These are phyloP conservation scores for Lepidurus arcticus DNA, from an alignment of 1,140 invertebrate genomes.

Conservation along the genomic window DNA sequence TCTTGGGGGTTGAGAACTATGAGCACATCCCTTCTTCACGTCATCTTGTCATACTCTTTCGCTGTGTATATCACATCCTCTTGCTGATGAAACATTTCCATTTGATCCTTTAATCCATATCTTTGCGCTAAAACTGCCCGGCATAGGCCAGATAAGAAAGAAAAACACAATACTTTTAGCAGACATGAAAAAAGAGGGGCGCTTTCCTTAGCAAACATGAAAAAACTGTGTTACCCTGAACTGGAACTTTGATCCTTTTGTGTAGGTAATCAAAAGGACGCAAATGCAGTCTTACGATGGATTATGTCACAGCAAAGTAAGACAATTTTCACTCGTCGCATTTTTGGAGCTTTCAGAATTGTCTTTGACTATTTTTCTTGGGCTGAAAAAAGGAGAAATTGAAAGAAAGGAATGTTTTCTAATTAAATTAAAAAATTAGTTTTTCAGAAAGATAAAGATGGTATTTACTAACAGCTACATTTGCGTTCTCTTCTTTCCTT, in stretches of 20 bases:
- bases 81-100: neutral
- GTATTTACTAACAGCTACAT: slow-evolving; percentile 17
- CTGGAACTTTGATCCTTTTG: slow-evolving; percentile 11
- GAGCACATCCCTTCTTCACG: neutral
- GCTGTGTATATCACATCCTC: neutral
- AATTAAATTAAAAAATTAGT: slow-evolving; percentile 28
- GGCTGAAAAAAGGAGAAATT: neutral
- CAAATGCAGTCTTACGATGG: slow-evolving; percentile 33
- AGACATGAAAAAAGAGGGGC: slow-evolving; percentile 12
- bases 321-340: slow-evolving; percentile 28
- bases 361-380: neutral
- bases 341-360: neutral
- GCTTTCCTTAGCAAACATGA: neutral
- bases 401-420: neutral
- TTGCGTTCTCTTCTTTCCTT: slow-evolving; percentile 24
- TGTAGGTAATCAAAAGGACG: slow-evolving; percentile 35
- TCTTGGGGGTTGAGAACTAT: neutral
- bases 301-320: slow-evolving; percentile 35
- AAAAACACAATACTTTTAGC: slow-evolving; percentile 24
- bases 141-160: neutral
- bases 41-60: neutral
- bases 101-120: neutral
- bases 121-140: neutral
- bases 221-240: slow-evolving; percentile 20
- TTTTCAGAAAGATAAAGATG: neutral